These are phyloP conservation scores for Fringilla coelebs DNA, from an alignment of 2,797 vertebrate species.

Conservation along the genomic window DNA sequence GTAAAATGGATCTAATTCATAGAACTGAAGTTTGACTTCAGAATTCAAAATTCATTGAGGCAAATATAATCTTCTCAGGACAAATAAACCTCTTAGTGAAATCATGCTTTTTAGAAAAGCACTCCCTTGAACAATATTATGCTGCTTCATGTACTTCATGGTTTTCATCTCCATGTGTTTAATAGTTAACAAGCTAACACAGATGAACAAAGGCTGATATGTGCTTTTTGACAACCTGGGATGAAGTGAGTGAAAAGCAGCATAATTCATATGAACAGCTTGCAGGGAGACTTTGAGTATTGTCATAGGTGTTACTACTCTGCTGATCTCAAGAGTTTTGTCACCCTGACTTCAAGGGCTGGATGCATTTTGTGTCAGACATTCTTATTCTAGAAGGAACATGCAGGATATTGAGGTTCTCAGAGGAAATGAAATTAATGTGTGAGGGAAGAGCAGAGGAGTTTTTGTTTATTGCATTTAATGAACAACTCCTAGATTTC, in stretches of 20 bases:
- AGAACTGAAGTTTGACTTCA: background rate
- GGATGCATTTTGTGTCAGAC: background rate
- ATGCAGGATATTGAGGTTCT: background rate
- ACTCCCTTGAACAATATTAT: background rate
- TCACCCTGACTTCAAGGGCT: background rate
- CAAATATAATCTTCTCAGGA: background rate
- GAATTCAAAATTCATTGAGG: background rate
- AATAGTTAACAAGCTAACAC: background rate
- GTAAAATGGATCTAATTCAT: background rate
- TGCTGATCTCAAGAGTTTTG: background rate
- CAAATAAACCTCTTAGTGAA: background rate
- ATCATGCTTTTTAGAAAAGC: background rate
- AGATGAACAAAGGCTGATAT: background rate
- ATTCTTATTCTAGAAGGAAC: background rate
- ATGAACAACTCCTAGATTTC: background rate
- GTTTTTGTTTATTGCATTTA: background rate
- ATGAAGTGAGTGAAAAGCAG: slow-evolving; percentile 5
- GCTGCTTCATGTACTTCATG: background rate
- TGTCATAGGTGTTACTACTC: background rate
- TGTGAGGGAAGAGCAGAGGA: background rate
- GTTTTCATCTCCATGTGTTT: background rate
- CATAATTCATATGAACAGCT: background rate
- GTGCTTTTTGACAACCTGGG: background rate
- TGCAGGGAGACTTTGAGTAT: background rate
- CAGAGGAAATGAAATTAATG: background rate